These are phyloP conservation scores for Ptilodon capucinus DNA, from an alignment of 2,888 invertebrate species.

Conservation along the genomic window DNA sequence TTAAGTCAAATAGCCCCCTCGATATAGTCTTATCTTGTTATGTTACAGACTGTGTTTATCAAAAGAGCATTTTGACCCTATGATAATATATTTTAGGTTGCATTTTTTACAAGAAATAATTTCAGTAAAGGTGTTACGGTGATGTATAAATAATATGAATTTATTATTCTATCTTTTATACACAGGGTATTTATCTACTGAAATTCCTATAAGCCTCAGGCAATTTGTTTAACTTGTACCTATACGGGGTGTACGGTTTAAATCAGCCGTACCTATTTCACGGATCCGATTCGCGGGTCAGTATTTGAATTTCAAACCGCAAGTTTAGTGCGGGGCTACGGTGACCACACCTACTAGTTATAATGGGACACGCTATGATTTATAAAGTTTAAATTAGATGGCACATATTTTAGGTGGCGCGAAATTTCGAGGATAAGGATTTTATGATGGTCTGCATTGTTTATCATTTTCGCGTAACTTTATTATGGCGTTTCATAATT, in stretches of 20 bases:
- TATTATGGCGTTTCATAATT: background rate
- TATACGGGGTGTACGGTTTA: conserved; percentile 3
- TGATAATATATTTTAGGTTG: too few relatives aligned
- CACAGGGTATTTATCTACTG: too few relatives aligned
- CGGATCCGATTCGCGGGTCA: conserved; percentile 15
- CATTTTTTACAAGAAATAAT: too few relatives aligned
- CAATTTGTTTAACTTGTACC: background rate
- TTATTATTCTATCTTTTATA: too few relatives aligned
- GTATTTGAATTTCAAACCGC: conserved; percentile 37
- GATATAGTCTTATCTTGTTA: too few relatives aligned
- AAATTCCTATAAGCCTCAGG: background rate
- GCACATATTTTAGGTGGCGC: background rate
- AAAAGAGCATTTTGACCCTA: too few relatives aligned
- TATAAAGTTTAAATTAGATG: conserved; percentile 12
- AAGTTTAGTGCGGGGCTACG: conserved; percentile 18
- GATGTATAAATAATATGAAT: too few relatives aligned
- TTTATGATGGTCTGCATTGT: background rate
- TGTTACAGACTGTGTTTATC: too few relatives aligned
- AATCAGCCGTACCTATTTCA: conserved; percentile 23
- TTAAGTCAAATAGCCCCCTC: too few relatives aligned
- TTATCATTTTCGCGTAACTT: background rate
- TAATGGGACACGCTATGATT: conserved; percentile 22
- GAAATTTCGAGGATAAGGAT: background rate
- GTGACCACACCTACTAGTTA: conserved; percentile 26
- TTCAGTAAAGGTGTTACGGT: too few relatives aligned